A percentile compares a stretch with the other conserved stretches of the same genome.
These are phyloP conservation scores for Helicoverpa zea DNA, from an alignment of 1,140 invertebrate species.

Conservation along the genomic window DNA sequence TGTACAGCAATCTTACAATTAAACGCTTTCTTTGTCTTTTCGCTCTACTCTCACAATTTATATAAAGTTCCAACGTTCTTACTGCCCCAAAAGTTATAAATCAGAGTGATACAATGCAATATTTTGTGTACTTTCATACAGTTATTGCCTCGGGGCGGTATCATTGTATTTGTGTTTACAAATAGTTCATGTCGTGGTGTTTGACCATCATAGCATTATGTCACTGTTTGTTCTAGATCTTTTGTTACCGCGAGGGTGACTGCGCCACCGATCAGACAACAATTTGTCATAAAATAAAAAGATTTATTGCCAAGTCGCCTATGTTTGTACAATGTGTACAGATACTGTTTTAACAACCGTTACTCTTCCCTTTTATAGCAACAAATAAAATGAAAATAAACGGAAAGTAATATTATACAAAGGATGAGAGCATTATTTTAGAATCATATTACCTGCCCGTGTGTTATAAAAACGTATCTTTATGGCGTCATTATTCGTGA, in stretches of 20 bases:
- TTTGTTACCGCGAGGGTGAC: constrained; percentile 77
- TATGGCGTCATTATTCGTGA: constrained; percentile 57
- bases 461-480: constrained; percentile 57
- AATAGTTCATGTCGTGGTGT: constrained; percentile 74
- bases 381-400: constrained; percentile 81
- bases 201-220: constrained; percentile 80
- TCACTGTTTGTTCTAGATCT: constrained; percentile 82
- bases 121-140: constrained; percentile 72
- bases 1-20: constrained; percentile 22
- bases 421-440: constrained; percentile 67
- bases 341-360: constrained; percentile 79
- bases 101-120: constrained; percentile 69
- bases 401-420: constrained; percentile 76
- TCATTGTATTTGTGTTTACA: constrained; percentile 81
- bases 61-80: constrained; percentile 22
- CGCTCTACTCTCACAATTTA: constrained; percentile 6
- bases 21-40: constrained; percentile 46
- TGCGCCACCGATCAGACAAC: constrained; percentile 73
- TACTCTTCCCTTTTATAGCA: constrained; percentile 82
- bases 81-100: constrained; percentile 61
- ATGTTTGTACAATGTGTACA: constrained; percentile 71
- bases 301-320: constrained; percentile 77
- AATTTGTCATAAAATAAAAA: constrained; percentile 86
- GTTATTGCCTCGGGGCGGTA: constrained; percentile 66
- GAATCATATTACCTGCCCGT: constrained; percentile 56